Base-by-base conservation (phyloP, 2,888 invertebrate species). In the Epiblema foenella region DNA sequence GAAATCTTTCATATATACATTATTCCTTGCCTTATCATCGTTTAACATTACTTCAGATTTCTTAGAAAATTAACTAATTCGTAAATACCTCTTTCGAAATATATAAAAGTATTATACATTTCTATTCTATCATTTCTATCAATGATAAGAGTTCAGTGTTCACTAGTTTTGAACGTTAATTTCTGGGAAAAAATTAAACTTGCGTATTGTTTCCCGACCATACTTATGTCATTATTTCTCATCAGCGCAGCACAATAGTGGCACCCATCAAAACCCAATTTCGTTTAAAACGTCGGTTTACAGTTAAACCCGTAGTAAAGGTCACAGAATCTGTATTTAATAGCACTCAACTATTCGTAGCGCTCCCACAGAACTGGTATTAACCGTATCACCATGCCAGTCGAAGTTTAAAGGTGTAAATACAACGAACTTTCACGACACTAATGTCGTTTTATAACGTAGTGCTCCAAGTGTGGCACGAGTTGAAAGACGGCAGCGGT, bases 291-390 rank as follows among this genome's bases (percentile, higher is more conserved):
- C 58, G 39, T 29, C 52, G 29, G 63, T 51, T 69, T 63, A 63
- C 63, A 46, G 65, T 65, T 59, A 60, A 68, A 69, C 60, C 63
- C 65, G 58, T 68, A 63, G 62, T 62, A 75, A 73, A 77, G 78
- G 77, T 78, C 78, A 73, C 71, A 74, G 74, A 78, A 77, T 78
- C 74, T 75, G 75, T 74, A 77, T 77, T 77, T 78, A 77, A 78
- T 76, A 74, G 77, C 74, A 65, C 56, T 75, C 62, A 66, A 67
- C 73, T 66, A 75, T 74, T 71, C 74, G 74, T 17, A 66, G 68
- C 75, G 76, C 78, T 79, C 80, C 76, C 80, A 80, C 78, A 79
- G 76, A 78, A 79, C 80, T 76, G 78, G 79, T 78, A 78, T 74
- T 72, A 76, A 76, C 73, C 70, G 73, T 76, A 77, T 75, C 75